Conservation (phyloP, 35 echinoderm and acorn worm genomes). For the Anneissia japonica region DNA sequence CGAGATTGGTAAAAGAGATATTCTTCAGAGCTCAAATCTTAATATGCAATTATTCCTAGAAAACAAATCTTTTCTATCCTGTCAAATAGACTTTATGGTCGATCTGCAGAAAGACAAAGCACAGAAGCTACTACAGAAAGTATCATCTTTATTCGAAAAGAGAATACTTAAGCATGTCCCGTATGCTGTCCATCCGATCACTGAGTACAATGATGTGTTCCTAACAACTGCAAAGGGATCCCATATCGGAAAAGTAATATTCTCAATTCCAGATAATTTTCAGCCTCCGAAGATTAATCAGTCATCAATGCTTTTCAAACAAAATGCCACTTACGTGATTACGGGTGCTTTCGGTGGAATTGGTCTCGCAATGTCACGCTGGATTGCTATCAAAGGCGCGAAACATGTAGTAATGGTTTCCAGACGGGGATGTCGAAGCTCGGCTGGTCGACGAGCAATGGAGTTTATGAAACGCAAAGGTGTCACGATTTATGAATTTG, state of each 20-base stretch:
- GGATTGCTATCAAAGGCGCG: slow-evolving; percentile 66
- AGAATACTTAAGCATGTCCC: slow-evolving; percentile 26
- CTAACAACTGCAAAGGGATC: slow-evolving; percentile 1
- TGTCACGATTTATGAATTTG: slow-evolving; percentile 28
- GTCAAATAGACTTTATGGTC: slow-evolving; percentile 44
- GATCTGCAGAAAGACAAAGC: slow-evolving; percentile 11
- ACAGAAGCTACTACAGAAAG: slow-evolving; percentile 25
- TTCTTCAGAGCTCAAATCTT: slow-evolving; percentile 22
- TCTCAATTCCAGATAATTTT: no score
- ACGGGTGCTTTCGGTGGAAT: slow-evolving; percentile 56
- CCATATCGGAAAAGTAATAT: slow-evolving; percentile 28
- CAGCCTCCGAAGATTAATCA: no score
- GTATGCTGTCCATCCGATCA: slow-evolving; percentile 1
- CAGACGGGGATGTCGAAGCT: not conserved
- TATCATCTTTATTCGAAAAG: slow-evolving; percentile 14
- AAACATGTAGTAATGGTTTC: slow-evolving; percentile 53
- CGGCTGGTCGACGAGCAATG: slow-evolving; percentile 22
- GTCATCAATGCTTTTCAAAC: slow-evolving; percentile 58
- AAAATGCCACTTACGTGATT: slow-evolving; percentile 58
- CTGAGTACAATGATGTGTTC: slow-evolving; percentile 24
- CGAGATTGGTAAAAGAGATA: slow-evolving; percentile 36
- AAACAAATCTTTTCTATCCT: slow-evolving; percentile 44
- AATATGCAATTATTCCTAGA: slow-evolving; percentile 28
- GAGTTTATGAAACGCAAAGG: slow-evolving; percentile 37
- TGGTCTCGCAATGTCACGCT: slow-evolving; percentile 54